Evolutionary conservation across 2,113 vertebrate species (phyloP), one percentile per base, ranked within the genome.

Genomic region (Thymallus thymallus): DNA sequence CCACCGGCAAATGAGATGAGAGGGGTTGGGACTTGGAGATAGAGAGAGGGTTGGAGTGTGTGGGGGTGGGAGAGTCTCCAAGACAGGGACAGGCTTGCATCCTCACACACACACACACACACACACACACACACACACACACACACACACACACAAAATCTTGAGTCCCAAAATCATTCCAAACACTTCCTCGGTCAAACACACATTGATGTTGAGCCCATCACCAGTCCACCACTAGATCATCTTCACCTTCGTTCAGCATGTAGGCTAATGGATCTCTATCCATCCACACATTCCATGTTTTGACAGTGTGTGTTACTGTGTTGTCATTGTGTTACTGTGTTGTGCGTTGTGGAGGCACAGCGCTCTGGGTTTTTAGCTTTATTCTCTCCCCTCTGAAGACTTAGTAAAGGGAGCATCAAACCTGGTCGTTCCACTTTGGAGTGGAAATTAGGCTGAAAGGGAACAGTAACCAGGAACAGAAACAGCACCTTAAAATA

Each of bases 1-100:
- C 90, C 81, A 92, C 86, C 51, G 24, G 86, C 68, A 93, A 94
- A 88, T 93, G 86, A 94, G 68, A 51, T 67, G 65, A 41, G 51
- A 20, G 24, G 22, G 13, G 41, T 16, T 77, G 65, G 12, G 24
- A 22, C n/a, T 22, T 60, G 56, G 56, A 23, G 56, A 23, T 6
- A 20, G 26, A 29, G 24, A 64, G 23, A 29, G 51, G 13, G 29
- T 62, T 66, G 45, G 45, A 51, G 75, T 55, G 69, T 65, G 23
- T 67, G 35, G 68, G 72, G 74, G 68, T 22, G 29, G 80, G 65
- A 63, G 68, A 80, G 56, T 68, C 81, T 76, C 24, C 1, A 71
- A 68, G 66, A 83, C 80, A 69, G 35, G 63, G n/a, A 68, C 79
- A 81, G 82, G 74, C 83, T 72, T 71, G 58, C 29, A 72, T 48